Evolutionary conservation across 1,140 invertebrate genomes (phyloP), one percentile per base, ranked within the genome.

Genomic region (Megalopta genalis): DNA sequence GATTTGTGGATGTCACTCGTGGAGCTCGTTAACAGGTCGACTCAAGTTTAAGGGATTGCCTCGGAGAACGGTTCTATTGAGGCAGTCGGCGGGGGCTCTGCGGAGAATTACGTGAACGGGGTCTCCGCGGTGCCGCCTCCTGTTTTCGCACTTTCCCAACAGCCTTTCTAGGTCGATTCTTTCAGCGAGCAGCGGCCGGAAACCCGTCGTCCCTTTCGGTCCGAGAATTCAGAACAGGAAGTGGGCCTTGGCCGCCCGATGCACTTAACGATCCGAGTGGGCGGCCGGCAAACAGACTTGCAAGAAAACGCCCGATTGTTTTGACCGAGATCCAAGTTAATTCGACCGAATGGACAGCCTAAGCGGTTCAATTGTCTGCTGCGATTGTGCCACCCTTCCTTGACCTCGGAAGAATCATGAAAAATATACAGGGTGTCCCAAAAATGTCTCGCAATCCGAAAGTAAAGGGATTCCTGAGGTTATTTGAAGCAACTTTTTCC

Each of bases 101-200:
- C n/a, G 16, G 21, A 42, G 64, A 6, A 23, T 46, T 23, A 23
- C 64, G 64, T 23, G 39, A 46, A 65, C 10, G 42, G 9, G 10
- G n/a, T 65, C 21, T 39, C n/a, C 21, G 16, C 39, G 7, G 10
- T 54, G 46, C 23, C 6, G 1, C 3, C 5, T 42, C n/a, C 25
- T 14, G 42, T 65, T 65, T 21, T 18, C 46, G 4, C 64, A 25
- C 64, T 23, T 65, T 14, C 21, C 21, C 21, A 0, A n/a, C 0
- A 46, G 42, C 23, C 46, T 65, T 65, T 65, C 64, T 65, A 12
- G 64, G 64, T 65, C 64, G 46, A 14, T 21, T 23, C 64, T 6
- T 63, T 65, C 21, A 10, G 14, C 18, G 63, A n/a, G 49, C 21
- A 8, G 6, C 18, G 6, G 18, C 52, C 18, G 63, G 18, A 64